Evolutionary conservation across 64 coral and sea anemone genomes (phyloP), one percentile per base, ranked within the genome.

Genomic region (Montipora cactus): DNA sequence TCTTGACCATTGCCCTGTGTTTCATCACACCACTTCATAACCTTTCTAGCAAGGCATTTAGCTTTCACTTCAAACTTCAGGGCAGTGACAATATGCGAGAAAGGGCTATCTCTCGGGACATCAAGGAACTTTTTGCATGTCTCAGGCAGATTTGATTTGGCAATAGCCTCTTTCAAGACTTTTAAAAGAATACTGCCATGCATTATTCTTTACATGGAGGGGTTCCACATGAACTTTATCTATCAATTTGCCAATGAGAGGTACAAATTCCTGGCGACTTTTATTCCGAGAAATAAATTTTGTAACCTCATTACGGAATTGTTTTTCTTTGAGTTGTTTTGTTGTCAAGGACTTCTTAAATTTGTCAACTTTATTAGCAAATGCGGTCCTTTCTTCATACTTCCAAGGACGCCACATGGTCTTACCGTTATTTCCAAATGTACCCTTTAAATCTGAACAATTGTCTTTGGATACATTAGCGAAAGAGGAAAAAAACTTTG

Each of bases 171-270:
- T 78, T 89, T 89, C 9, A 89, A 61, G 8, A 89, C 78, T 55
- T n/a, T 22, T 83, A 44, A 89, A 92, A 80, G 87, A 87, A 47
- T 93, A 78, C 91, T 85, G 55, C 82, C 82, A 94, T 49, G 86
- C 77, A 89, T 90, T 94, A 16, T 94, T 94, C 49, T 94, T 94
- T n/a, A 94, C 51, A 51, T 94, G 93, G 10, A 94, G 68, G 13
- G 93, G 93, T 52, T 94, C 93, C 4, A 89, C 93, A 83, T 94
- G 87, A 8, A 67, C 93, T 59, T 89, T 95, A 8, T 95, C 74
- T 79, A 95, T 80, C 55, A 95, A 55, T 48, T 95, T 95, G 37
- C 87, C 93, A 20, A 95, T 28, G 16, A 91, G 51, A 58, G 88
- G 93, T 47, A 70, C 18, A 95, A 73, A 78, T 78, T 95, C 93